These are phyloP conservation scores for Epizoanthus scotinus DNA, from an alignment of 92 coral and sea anemone species.

Conservation along the genomic window DNA sequence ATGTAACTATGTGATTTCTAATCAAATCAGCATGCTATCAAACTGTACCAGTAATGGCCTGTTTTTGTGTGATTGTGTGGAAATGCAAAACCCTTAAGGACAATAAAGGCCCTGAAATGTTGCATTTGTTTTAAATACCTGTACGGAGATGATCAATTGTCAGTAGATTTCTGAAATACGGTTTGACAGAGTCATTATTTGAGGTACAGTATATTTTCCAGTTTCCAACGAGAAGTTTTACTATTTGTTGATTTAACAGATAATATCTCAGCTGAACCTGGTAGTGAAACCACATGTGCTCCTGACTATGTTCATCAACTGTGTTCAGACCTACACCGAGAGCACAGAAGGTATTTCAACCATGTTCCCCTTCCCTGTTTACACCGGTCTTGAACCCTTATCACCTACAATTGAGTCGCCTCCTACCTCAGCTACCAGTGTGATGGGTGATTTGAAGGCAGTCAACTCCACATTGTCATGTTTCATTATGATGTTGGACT, in stretches of 20 bases:
- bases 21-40: too few species aligned
- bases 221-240: too few species aligned
- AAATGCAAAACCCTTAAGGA: too few species aligned
- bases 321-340: constrained; percentile 75
- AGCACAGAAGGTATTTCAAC: constrained; percentile 71
- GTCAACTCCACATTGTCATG: constrained; percentile 84
- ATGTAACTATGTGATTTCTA: too few species aligned
- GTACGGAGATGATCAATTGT: too few species aligned
- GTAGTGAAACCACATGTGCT: constrained; percentile 84
- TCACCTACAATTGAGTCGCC: constrained; percentile 57
- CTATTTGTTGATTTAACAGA: constrained; percentile 48
- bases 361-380: constrained; percentile 81
- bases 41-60: too few species aligned
- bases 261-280: constrained; percentile 84
- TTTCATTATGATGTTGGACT: constrained; percentile 91
- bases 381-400: constrained; percentile 48
- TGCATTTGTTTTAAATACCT: too few species aligned
- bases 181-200: too few species aligned
- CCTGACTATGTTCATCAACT: constrained; percentile 85
- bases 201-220: too few species aligned
- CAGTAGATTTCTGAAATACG: too few species aligned
- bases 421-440: constrained; percentile 67
- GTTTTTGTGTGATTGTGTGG: too few species aligned
- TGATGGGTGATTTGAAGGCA: constrained; percentile 66
- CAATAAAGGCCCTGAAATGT: too few species aligned